phyloP scores from a whole-genome alignment of 92 coral and sea anemone species.

The Parazoanthus swiftii region DNA sequence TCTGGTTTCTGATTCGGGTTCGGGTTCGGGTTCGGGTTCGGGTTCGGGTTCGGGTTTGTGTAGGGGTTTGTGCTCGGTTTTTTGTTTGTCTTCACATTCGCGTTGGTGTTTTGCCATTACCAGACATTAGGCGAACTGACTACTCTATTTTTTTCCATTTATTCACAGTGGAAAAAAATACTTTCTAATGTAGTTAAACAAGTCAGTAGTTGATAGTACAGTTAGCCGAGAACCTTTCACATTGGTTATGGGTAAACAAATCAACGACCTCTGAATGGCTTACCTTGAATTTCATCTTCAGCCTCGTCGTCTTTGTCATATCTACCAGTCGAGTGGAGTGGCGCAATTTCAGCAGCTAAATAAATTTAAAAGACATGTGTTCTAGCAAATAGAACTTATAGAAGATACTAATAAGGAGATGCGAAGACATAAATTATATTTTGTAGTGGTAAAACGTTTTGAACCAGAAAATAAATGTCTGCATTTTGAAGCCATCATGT shows the following conservation, averaged over 20 bases:
- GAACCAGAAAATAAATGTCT: too few species aligned
- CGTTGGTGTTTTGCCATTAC: too few species aligned
- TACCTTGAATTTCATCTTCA: slow-evolving; percentile 97
- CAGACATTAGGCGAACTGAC: background rate
- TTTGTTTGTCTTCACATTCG: too few species aligned
- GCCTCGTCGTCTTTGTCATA: slow-evolving; percentile 97
- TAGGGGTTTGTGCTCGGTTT: too few species aligned
- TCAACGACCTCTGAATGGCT: background rate
- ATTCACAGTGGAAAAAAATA: background rate
- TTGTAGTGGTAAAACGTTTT: background rate
- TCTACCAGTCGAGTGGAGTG: slow-evolving; percentile 78
- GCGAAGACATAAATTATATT: too few species aligned
- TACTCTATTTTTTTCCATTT: too few species aligned
- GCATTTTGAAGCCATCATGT: too few species aligned
- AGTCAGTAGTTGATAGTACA: background rate
- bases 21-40: too few species aligned
- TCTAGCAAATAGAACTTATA: background rate
- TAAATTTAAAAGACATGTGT: background rate
- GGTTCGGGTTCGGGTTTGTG: too few species aligned
- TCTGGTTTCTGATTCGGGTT: too few species aligned
- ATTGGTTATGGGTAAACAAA: background rate
- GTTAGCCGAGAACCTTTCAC: background rate
- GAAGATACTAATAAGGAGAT: background rate
- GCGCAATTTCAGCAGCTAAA: slow-evolving; percentile 57
- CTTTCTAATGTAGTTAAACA: background rate